Percentiles rank a stretch among this genome's conserved stretches.
phyloP scores from a whole-genome alignment of 2,888 invertebrate species.

The Apamea sordens region DNA sequence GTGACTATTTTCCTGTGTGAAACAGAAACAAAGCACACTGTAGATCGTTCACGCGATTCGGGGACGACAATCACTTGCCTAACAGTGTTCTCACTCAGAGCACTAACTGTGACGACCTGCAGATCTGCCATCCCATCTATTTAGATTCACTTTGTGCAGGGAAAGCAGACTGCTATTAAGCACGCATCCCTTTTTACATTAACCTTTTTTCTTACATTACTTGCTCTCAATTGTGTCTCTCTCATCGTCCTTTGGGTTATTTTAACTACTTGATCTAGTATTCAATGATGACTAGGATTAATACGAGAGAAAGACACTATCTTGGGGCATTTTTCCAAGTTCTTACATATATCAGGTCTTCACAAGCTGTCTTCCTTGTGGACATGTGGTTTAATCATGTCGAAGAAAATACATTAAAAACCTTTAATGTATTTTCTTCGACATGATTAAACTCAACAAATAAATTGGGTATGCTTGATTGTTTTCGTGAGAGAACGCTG shows the following conservation, averaged over 20 bases:
- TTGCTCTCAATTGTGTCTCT: neutral
- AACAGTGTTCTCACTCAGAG: slow-evolving; percentile 42
- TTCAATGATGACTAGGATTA: neutral
- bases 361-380: too few relatives aligned
- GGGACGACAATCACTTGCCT: slow-evolving; percentile 32
- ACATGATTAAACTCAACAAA: neutral
- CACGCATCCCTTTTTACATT: slow-evolving; percentile 20
- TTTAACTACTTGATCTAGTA: neutral
- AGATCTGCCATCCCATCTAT: slow-evolving; percentile 23
- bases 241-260: neutral
- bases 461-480: too few relatives aligned
- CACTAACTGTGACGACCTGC: slow-evolving; percentile 34
- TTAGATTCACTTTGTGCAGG: neutral
- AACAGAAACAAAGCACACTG: slow-evolving; percentile 46
- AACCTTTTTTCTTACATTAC: neutral
- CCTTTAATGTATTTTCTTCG: neutral
- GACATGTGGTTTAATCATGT: too few relatives aligned
- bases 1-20: slow-evolving; percentile 47
- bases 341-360: neutral
- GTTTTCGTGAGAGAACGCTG: neutral
- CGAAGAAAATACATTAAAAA: too few relatives aligned
- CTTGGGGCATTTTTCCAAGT: neutral
- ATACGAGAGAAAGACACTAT: neutral
- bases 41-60: slow-evolving; percentile 51
- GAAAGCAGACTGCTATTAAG: slow-evolving; percentile 7